Evolutionary conservation across 2,113 vertebrate species (phyloP), one percentile per base, ranked within the genome.

Genomic region (Cacatua alba): DNA sequence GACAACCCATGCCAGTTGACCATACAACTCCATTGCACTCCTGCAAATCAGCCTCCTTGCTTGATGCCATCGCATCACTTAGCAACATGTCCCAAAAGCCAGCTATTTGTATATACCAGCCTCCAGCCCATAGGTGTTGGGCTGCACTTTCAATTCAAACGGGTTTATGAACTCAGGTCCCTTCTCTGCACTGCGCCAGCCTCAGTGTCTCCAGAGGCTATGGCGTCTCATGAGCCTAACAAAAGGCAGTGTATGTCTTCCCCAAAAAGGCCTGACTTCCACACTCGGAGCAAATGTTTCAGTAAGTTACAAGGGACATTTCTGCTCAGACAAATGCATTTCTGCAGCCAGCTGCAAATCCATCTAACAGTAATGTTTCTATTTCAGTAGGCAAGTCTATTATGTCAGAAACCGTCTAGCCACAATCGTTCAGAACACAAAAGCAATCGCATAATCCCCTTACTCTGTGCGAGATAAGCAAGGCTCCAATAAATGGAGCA

Each of bases 381-480:
- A 88, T 98, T 96, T 96, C 94, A 94, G 96, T 95, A 96, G 95
- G 94, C 81, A 94, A 96, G 95, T 95, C 96, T 95, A 93, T 97
- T 95, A 97, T 96, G 94, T 95, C 89, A 97, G 94, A 95, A 96
- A 91, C 93, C 6, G 94, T 97, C 96, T 97, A 95, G 96, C 95
- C 94, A 91, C 96, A 93, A 93, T 87, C 85, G 43, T 92, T 95
- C 88, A 87, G 94, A 95, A 94, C 76, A 96, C 97, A 97, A 96
- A 97, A 97, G 94, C 96, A 94, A 96, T 96, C 92, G 21, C 93
- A 95, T 97, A 97, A 97, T 95, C 95, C 89, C 87, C 92, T 96
- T 96, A 94, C 91, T 97, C 93, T 79, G 67, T 94, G 91, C 0
- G 65, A 95, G 91, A 95, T 95, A 97, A 98, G 94, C 88, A 94